phyloP scores from a whole-genome alignment of 2,888 invertebrate genomes.

The Epinotia nisella region DNA sequence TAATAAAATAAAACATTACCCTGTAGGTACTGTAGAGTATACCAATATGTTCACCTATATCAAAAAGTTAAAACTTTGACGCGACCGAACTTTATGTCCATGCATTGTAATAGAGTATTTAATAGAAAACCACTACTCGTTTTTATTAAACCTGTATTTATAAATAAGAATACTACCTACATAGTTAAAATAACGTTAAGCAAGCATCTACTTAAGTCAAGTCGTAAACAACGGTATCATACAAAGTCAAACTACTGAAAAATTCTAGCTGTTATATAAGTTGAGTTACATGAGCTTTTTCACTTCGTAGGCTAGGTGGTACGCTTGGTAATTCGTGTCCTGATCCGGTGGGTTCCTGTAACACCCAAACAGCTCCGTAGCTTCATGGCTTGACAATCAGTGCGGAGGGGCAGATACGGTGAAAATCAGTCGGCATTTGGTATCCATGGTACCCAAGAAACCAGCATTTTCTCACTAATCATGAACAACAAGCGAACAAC shows the following conservation, averaged over 20 bases:
- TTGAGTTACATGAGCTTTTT: slow-evolving; percentile 99
- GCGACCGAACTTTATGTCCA: slow-evolving; percentile 5
- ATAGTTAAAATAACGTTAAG: slow-evolving; percentile 32
- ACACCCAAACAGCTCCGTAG: slow-evolving; percentile 86
- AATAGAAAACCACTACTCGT: slow-evolving; percentile 1
- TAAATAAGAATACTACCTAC: slow-evolving; percentile 33
- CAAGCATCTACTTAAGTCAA: slow-evolving; percentile 37
- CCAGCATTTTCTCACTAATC: neutral
- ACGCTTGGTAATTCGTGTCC: slow-evolving; percentile 98
- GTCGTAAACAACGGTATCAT: slow-evolving; percentile 47
- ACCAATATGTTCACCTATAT: neutral
- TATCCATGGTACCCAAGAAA: too few relatives aligned
- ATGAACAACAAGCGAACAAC: neutral
- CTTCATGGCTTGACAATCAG: slow-evolving; percentile 60
- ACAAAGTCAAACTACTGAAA: slow-evolving; percentile 63
- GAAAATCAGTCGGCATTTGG: slow-evolving; percentile 41
- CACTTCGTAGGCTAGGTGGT: slow-evolving; percentile 99
- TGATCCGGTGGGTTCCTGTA: slow-evolving; percentile 94
- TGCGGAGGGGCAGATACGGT: slow-evolving; percentile 51
- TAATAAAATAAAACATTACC: neutral
- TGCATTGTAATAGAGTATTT: neutral
- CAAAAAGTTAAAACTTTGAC: neutral
- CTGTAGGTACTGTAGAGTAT: neutral
- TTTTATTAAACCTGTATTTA: neutral
- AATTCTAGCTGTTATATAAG: slow-evolving; percentile 74